A percentile compares a stretch with the other conserved stretches of the same genome.
These are phyloP conservation scores for Eublepharis macularius DNA, from an alignment of 2,113 vertebrate genomes.

Conservation along the genomic window DNA sequence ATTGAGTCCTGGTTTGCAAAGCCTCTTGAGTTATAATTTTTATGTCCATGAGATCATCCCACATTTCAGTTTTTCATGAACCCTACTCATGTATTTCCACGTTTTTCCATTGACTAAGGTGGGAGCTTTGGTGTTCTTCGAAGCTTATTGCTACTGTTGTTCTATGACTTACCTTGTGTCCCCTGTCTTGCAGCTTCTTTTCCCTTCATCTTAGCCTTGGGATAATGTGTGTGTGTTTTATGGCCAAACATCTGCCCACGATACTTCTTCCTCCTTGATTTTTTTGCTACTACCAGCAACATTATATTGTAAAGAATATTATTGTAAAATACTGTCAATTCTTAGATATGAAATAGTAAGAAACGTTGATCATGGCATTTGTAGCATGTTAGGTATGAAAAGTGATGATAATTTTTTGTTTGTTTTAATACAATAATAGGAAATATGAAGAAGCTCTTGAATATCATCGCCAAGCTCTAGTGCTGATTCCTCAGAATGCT, in stretches of 20 bases:
- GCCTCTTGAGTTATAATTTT: background rate
- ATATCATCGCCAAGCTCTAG: slow-evolving; percentile 95
- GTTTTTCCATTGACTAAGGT: background rate
- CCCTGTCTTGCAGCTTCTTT: background rate
- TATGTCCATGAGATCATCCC: background rate
- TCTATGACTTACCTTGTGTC: background rate
- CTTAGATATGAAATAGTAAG: background rate
- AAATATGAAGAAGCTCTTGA: slow-evolving; percentile 96
- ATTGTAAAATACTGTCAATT: background rate
- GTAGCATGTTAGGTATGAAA: background rate
- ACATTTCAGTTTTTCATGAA: no score
- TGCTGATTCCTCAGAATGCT: slow-evolving; percentile 94
- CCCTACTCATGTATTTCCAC: no score
- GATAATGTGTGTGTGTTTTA: background rate
- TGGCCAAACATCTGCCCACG: background rate
- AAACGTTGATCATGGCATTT: background rate
- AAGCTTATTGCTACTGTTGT: no score
- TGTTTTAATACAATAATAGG: slow-evolving; percentile 65
- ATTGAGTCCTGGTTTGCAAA: background rate
- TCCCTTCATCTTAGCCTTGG: no score
- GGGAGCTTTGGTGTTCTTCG: background rate
- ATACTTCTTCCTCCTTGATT: no score
- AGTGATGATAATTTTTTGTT: background rate
- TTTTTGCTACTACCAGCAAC: background rate
- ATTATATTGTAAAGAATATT: background rate